Evolutionary conservation across 1,140 invertebrate genomes (phyloP), one percentile per base, ranked within the genome.

Genomic region (Sycobia sp.): DNA sequence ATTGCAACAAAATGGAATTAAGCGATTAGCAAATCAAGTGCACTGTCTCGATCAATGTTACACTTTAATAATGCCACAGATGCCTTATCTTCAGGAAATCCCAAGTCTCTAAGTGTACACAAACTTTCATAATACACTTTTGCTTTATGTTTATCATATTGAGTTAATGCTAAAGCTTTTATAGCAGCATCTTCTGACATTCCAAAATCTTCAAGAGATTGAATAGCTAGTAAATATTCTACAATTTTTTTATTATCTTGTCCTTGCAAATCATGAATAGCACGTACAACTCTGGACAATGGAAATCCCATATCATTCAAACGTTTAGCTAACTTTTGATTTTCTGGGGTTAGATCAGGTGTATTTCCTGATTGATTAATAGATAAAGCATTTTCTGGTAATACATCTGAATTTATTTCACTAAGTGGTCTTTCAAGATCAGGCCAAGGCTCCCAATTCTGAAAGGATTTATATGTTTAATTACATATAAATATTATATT

Each of bases 301-400:
- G 89, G 86, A 78, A 96, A 96, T 2, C 93, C 93, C 93, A 96
- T 96, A 49, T 87, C 85, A 69, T 85, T 88, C 22, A 94, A 87
- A 41, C 87, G 86, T 65, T 87, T 83, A 32, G 88, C 91, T 66
- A 93, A 81, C 44, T 82, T 83, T 73, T 90, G 88, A 53, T 86
- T 82, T 53, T 85, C 81, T 16, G 81, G 74, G 10, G 72, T 71
- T 38, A 80, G 69, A 50, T 76, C 72, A 9, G 63, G 55, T 2
- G 79, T 29, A n/a, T 68, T 62, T 53, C 73, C 72, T 3, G 61
- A n/a, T 27, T 71, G 54, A 69, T 54, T 67, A 8, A 56, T 67
- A 22, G 53, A 63, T 18, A 41, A 43, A 18, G 46, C 51, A 46
- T 57, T 62, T n/a, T 62, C 47, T 39, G 39, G 13, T 23, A 29